Evolutionary conservation across 2,797 vertebrate species (phyloP), one percentile per base, ranked within the genome.

Genomic region (Tauraco hartlaubi): DNA sequence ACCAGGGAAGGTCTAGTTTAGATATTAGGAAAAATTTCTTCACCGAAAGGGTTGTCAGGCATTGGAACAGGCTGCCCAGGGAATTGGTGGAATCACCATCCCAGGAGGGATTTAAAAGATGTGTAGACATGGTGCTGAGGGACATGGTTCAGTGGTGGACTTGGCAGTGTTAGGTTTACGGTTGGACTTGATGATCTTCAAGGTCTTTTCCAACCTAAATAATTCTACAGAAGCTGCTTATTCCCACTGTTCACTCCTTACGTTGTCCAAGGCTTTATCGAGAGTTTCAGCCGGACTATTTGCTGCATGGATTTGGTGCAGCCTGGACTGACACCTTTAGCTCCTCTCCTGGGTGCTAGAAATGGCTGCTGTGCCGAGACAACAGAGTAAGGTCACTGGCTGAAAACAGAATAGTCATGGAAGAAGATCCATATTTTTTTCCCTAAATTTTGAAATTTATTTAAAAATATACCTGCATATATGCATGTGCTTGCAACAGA

Each of bases 381-480:
- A 55, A 6, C 22, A 25, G 33, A 9, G 18, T 4, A 54, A 22
- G 52, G 12, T 15, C 68, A 51, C 48, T 39, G 39, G 19, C 46
- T 72, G 67, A 22, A 61, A n/a, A 19, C 41, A 66, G 28, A 48
- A 33, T 3, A 49, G 15, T 54, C 41, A 8, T 15, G 31, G 20
- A 52, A 0, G 0, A 11, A 35, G 15, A 69, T 41, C 20, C 6
- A 1, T 20, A 8, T 26, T 43, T 54, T 35, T 39, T 44, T 16
- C 6, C 31, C 22, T 31, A 19, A n/a, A 54, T 29, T 46, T 55
- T 31, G 15, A 80, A 41, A 29, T 5, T 0, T 35, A 6, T 64
- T 46, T 54, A n/a, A 54, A 59, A 63, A 33, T 37, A 17, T 26
- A 10, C 7, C 7, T 22, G 4, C 15, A 15, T 17, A 9, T 25